Base-by-base conservation (phyloP, 2,113 vertebrate species). In the Meles meles region DNA sequence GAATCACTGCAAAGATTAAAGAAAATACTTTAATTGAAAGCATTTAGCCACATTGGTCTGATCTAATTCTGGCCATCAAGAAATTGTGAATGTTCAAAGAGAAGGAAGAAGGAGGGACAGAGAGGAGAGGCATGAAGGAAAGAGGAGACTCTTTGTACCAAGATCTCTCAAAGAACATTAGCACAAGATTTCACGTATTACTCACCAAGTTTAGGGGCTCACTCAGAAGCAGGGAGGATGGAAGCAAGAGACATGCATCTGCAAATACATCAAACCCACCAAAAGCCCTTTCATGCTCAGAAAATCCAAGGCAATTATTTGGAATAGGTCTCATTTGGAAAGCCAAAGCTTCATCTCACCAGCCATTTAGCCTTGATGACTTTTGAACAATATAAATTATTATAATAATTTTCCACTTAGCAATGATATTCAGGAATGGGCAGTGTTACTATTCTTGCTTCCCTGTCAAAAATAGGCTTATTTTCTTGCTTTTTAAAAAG, bases 391-490 rank as follows among this genome's bases (percentile, higher is more conserved):
- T 88, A 84, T 82, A 85, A 76, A n/a, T 49, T 90, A 72, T 69
- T 96, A 90, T 88, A 93, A 96, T 93, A 94, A 86, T 95, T 94
- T 95, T 49, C 91, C 92, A 83, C 71, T 91, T 84, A n/a, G 88
- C 77, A 76, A 79, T 17, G 88, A 83, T 92, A 65, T 55, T 59
- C 21, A 61, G 88, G 86, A 91, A 88, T 69, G 42, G 23, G 6
- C 44, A 31, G 20, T 29, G 27, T 83, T 94, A 86, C 42, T 77
- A 74, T 91, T 94, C 67, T 55, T 77, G 8, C 6, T 47, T 94
- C 42, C 76, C 47, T 94, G 11, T 77, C 93, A 82, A 97, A 96
- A 93, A 96, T 29, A 63, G 72, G 13, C 72, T 84, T 13, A 21
- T 87, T 94, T 93, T 87, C 82, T 94, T 88, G 52, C 49, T 96